A percentile compares a stretch with the other conserved stretches of the same genome.
Conservation (phyloP, 1,140 invertebrate species). For the Drosophila serrata region DNA sequence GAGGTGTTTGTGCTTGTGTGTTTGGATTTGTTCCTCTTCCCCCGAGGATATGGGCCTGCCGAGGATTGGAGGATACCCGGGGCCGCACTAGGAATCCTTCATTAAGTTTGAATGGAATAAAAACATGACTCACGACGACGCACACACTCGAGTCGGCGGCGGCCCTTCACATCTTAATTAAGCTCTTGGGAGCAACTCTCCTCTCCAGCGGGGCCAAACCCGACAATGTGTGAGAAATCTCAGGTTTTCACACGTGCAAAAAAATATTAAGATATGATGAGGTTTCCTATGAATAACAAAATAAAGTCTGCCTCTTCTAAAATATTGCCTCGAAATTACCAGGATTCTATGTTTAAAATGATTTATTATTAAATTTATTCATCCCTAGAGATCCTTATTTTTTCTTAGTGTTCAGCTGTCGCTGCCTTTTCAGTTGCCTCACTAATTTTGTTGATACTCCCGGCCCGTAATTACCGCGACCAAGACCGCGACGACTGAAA, state of each 20-base stretch:
- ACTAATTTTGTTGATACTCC: slow-evolving; percentile 70
- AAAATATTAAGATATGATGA: background rate
- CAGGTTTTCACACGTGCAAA: slow-evolving; percentile 48
- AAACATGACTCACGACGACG: slow-evolving; percentile 39
- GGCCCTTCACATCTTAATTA: slow-evolving; percentile 76
- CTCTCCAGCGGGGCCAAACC: slow-evolving; percentile 29
- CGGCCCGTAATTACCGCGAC: slow-evolving; percentile 66
- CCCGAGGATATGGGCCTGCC: slow-evolving; percentile 19
- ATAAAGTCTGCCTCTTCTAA: too few relatives aligned
- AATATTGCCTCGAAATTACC: background rate
- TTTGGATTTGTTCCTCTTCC: slow-evolving; percentile 3
- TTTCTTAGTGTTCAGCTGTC: slow-evolving; percentile 18
- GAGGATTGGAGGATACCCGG: slow-evolving; percentile 23
- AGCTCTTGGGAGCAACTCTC: slow-evolving; percentile 75
- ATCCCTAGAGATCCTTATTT: background rate
- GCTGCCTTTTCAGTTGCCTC: slow-evolving; percentile 40
- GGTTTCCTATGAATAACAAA: background rate
- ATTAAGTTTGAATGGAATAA: slow-evolving; percentile 80
- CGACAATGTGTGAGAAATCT: slow-evolving; percentile 71
- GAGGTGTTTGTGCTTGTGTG: slow-evolving; percentile 31
- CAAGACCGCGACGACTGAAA: slow-evolving; percentile 12
- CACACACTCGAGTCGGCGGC: slow-evolving; percentile 36
- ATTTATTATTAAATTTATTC: background rate
- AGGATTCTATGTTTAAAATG: background rate
- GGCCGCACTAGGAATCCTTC: slow-evolving; percentile 59